Percentiles rank a stretch among this genome's conserved stretches.
These are phyloP conservation scores for Anableps anableps DNA, from an alignment of 2,797 vertebrate genomes.

Conservation along the genomic window DNA sequence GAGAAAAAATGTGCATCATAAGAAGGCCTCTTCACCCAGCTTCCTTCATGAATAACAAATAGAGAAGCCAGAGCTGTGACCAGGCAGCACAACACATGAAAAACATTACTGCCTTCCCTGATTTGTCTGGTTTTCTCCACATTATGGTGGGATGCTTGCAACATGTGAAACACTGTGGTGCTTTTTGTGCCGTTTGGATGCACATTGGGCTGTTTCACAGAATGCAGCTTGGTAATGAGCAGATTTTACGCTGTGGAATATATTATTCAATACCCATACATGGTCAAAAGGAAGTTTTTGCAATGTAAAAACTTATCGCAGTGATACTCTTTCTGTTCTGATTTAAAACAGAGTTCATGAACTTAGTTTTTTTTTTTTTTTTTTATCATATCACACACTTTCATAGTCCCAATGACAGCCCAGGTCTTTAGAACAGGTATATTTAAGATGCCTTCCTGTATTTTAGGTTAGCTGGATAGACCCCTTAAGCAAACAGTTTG, in stretches of 20 bases:
- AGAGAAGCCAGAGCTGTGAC: constrained; percentile 72
- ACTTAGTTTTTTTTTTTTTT: neutral
- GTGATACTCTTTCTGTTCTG: neutral
- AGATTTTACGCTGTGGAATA: constrained; percentile 21
- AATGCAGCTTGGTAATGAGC: constrained; percentile 15
- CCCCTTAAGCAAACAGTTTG: neutral
- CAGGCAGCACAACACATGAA: constrained; percentile 81
- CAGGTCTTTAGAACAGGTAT: neutral
- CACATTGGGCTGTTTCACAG: constrained; percentile 27
- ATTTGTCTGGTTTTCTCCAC: constrained; percentile 65
- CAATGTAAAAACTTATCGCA: neutral
- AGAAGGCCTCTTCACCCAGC: constrained; percentile 82
- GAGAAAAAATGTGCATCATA: constrained; percentile 75
- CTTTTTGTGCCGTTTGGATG: constrained; percentile 30
- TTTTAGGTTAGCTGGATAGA: neutral
- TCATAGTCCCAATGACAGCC: neutral
- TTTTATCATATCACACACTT: neutral
- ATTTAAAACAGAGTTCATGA: neutral
- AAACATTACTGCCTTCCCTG: constrained; percentile 79
- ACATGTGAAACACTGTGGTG: constrained; percentile 53
- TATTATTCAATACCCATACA: neutral
- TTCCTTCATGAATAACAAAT: constrained; percentile 86
- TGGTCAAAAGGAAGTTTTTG: neutral
- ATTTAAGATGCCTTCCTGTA: neutral
- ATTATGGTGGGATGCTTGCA: constrained; percentile 58